Conservation (phyloP, 1,140 invertebrate species). For the Calycopis cecrops region DNA sequence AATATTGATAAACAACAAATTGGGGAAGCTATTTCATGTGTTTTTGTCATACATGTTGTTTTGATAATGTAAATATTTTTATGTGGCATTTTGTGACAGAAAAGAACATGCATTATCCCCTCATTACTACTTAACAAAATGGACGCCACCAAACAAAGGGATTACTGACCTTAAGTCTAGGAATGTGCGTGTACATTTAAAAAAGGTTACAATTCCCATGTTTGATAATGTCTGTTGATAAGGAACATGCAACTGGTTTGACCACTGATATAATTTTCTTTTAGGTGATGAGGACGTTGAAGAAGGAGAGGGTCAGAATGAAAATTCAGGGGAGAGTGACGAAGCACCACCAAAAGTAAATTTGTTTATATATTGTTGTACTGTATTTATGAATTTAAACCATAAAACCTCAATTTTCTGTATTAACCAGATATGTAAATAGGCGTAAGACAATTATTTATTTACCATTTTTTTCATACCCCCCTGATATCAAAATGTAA, state of each 20-base stretch:
- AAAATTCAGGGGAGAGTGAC: conserved; percentile 84
- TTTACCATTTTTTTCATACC: too few relatives aligned
- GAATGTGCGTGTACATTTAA: conserved; percentile 40
- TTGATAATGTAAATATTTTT: conserved; percentile 67
- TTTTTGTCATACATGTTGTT: conserved; percentile 4
- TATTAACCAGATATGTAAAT: too few relatives aligned
- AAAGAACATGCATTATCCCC: conserved; percentile 74
- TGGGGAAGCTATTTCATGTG: background rate
- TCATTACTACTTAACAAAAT: conserved; percentile 81
- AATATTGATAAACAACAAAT: background rate
- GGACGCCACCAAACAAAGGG: conserved; percentile 82
- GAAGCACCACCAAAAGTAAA: conserved; percentile 77
- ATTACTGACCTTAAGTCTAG: conserved; percentile 74
- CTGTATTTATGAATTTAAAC: background rate
- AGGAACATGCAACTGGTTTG: conserved; percentile 48
- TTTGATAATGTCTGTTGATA: conserved; percentile 34
- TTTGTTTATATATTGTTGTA: conserved; percentile 1
- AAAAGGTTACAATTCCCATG: conserved; percentile 32
- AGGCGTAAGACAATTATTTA: too few relatives aligned
- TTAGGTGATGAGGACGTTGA: conserved; percentile 82
- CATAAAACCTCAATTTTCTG: too few relatives aligned
- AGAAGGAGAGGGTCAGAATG: conserved; percentile 77
- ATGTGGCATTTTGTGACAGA: conserved; percentile 71
- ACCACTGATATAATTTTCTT: conserved; percentile 60
- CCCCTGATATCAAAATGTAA: too few relatives aligned